phyloP scores from a whole-genome alignment of 2,113 vertebrate species.

The Engystomops pustulosus region DNA sequence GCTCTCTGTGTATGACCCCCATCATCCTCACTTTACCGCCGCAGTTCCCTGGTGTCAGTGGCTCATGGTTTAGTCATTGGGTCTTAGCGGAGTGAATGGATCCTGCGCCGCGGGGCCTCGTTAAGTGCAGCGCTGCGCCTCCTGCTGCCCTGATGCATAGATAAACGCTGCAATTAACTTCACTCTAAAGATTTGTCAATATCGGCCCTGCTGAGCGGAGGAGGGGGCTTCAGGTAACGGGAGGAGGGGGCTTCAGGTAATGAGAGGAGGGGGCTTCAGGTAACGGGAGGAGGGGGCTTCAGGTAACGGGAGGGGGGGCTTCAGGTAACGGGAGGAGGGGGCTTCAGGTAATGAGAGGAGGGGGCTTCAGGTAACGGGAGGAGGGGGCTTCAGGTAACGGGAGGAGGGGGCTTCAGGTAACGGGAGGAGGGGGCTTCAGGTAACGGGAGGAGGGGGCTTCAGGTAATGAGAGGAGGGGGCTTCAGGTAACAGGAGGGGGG shows the following conservation, averaged over 20 bases:
- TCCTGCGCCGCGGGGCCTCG: not conserved
- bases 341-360: too few species aligned
- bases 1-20: not conserved
- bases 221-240: not conserved
- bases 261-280: too few species aligned
- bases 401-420: too few species aligned
- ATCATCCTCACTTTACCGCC: not conserved
- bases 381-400: too few species aligned
- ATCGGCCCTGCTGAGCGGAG: not conserved
- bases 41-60: not conserved
- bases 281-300: too few species aligned
- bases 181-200: conserved; percentile 23
- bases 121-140: not conserved
- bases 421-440: too few species aligned
- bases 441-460: too few species aligned
- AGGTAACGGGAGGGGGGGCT: too few species aligned
- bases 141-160: not conserved
- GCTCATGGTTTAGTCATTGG: not conserved
- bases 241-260: not conserved
- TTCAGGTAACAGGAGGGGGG: too few species aligned
- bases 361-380: too few species aligned
- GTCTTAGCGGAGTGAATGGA: not conserved
- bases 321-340: too few species aligned
- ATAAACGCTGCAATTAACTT: conserved; percentile 48
- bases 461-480: too few species aligned